These are phyloP conservation scores for Pelusios castaneus DNA, from an alignment of 2,113 vertebrate species.

Conservation along the genomic window DNA sequence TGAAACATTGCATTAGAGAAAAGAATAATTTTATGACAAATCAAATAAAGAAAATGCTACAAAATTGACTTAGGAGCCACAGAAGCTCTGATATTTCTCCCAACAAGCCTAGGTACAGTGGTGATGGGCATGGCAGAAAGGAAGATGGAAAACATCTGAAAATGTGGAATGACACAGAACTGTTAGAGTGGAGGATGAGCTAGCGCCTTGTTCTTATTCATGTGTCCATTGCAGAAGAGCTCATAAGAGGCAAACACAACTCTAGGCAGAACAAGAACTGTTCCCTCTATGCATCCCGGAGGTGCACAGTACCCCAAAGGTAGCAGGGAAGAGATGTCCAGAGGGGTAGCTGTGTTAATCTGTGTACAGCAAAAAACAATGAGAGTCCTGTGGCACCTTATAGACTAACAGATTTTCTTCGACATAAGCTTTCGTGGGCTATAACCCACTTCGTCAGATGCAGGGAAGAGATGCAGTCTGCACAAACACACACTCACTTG, in stretches of 20 bases:
- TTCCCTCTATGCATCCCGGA: not conserved
- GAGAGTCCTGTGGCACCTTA: no score
- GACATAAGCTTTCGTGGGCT: no score
- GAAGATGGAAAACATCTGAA: not conserved
- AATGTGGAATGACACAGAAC: not conserved
- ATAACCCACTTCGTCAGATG: no score
- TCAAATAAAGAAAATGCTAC: not conserved
- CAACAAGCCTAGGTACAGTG: not conserved
- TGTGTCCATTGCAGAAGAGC: not conserved
- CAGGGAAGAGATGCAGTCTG: not conserved
- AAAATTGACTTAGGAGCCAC: not conserved
- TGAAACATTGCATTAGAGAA: not conserved
- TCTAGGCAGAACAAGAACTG: not conserved
- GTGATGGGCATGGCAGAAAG: not conserved
- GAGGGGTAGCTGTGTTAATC: no score
- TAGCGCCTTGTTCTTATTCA: not conserved
- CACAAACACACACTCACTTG: not conserved
- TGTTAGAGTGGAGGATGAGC: not conserved
- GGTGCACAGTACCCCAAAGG: not conserved
- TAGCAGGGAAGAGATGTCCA: not conserved
- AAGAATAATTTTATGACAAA: not conserved
- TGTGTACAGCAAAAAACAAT: no score
- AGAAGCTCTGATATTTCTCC: not conserved
- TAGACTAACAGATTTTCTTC: no score
- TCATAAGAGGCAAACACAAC: not conserved